Evolutionary conservation across 64 coral and sea anemone species (phyloP), one percentile per base, ranked within the genome.

Genomic region (Platygyra sinensis): DNA sequence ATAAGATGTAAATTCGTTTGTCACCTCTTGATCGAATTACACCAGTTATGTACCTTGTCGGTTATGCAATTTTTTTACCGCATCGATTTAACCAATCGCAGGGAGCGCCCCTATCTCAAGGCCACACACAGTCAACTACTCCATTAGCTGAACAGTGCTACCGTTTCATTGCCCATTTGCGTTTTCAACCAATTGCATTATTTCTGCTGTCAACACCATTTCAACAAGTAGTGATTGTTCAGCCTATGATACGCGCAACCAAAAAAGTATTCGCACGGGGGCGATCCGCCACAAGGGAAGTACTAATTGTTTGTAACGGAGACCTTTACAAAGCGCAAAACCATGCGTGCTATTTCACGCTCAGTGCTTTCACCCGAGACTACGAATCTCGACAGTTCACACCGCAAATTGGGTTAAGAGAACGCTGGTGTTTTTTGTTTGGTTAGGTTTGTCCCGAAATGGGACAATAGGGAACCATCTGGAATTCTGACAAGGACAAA

Each of bases 201-300:
- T 93, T 93, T 89, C 92, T 69, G 75, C 90, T 96, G 95, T 96
- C 95, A 96, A 91, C 95, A 96, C 95, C 92, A 96, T 96, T 88
- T 96, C 95, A 93, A 96, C 91, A 80, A 81, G 85, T 24, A 62
- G 90, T 38, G 90, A 80, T 77, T 86, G 86, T 93, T 86, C 91
- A 78, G 78, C 29, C 80, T 87, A 60, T 67, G 92, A 90, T 69
- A 90, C 80, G 82, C 88, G 77, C 49, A 65, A 67, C 81, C 65
- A 93, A 74, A 89, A 36, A 88, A 83, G 79, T 28, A 91, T 95
- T 80, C 52, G 52, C 78, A 72, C 55, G 77, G 87, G 73, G 71
- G 88, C 92, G 92, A 96, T 86, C 81, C 55, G 81, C 82, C 89
- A 57, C 79, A 93, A 87, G 67, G 55, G 79, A 88, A 82, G 79